Evolutionary conservation across 1,140 invertebrate species (phyloP).

Genomic region (Diprion similis): DNA sequence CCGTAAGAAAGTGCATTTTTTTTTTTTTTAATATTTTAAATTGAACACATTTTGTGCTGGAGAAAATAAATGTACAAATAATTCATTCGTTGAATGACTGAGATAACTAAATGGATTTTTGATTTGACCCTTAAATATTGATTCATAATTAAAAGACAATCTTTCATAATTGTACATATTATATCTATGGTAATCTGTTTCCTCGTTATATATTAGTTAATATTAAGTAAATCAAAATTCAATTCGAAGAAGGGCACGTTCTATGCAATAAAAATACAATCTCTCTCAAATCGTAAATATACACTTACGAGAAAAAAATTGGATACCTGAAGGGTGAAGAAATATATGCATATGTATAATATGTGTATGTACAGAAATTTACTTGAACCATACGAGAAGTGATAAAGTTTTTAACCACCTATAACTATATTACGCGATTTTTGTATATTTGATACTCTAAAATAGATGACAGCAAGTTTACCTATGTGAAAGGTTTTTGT

Average conservation of each 20-base stretch:
- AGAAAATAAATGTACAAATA: neutral
- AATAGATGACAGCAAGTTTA: neutral
- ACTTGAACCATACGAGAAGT: neutral
- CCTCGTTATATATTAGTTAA: neutral
- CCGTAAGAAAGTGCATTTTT: neutral
- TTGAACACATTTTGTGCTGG: neutral
- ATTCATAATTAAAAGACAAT: neutral
- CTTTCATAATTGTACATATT: neutral
- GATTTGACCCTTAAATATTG: neutral
- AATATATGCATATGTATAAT: neutral
- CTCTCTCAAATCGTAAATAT: neutral
- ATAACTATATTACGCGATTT: neutral
- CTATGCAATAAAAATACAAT: neutral
- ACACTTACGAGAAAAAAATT: neutral
- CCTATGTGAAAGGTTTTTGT: neutral
- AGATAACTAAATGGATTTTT: neutral
- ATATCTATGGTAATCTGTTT: neutral
- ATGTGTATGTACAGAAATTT: conserved; percentile 1
- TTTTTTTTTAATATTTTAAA: neutral
- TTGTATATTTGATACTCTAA: neutral
- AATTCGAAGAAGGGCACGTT: neutral
- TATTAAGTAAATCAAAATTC: neutral
- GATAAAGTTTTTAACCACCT: neutral
- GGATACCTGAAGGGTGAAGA: neutral
- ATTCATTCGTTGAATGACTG: neutral